phyloP scores from a whole-genome alignment of 2,113 vertebrate genomes.

The Ctenodactylus gundi region DNA sequence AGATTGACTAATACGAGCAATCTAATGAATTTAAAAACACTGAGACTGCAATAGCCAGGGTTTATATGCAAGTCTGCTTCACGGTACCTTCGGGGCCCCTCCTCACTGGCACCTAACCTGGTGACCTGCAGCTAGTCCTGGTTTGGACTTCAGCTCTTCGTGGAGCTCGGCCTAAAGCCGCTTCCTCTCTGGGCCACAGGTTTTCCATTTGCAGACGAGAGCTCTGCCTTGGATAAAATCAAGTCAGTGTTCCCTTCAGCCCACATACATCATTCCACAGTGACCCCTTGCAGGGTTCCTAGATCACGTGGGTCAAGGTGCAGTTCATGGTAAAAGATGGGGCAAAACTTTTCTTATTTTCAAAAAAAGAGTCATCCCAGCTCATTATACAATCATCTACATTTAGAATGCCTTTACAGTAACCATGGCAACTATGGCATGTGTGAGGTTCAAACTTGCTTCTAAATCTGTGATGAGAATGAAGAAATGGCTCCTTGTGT shows the following conservation, averaged over 20 bases:
- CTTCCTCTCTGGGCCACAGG: background rate
- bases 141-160: background rate
- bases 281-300: background rate
- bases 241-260: background rate
- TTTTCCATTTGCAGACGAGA: background rate
- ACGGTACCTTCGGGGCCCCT: background rate
- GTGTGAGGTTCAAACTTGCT: conserved; percentile 81
- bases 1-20: background rate
- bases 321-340: conserved; percentile 71
- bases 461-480: conserved; percentile 85
- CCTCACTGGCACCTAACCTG: background rate
- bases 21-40: background rate
- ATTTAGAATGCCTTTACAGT: conserved; percentile 87
- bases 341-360: conserved; percentile 72
- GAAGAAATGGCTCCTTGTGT: conserved; percentile 78
- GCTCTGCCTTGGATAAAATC: background rate
- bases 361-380: conserved; percentile 81
- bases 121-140: background rate
- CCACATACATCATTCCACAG: background rate
- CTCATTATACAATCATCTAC: conserved; percentile 86
- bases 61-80: background rate
- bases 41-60: background rate
- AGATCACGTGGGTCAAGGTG: background rate
- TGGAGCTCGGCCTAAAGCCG: background rate
- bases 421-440: conserved; percentile 84